These are phyloP conservation scores for Promerops cafer DNA, from an alignment of 2,113 vertebrate genomes.

Conservation along the genomic window DNA sequence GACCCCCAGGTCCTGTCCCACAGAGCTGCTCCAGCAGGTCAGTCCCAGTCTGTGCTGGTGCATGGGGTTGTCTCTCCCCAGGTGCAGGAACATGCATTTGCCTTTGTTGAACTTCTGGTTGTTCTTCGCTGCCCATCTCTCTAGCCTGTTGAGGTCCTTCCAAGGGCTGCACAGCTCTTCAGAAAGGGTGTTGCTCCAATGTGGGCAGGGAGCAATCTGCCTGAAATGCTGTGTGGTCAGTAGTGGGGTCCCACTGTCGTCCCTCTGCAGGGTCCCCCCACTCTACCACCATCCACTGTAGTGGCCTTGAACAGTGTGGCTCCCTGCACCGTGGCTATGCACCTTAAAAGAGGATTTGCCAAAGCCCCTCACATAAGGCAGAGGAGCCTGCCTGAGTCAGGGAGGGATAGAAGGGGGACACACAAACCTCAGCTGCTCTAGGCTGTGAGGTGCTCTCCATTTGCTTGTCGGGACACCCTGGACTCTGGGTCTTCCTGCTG, in stretches of 20 bases:
- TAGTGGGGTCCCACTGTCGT: accelerated
- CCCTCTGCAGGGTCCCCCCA: background rate
- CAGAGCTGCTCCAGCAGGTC: background rate
- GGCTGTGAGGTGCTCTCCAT: background rate
- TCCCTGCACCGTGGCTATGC: background rate
- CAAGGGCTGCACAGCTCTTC: background rate
- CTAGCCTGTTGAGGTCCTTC: background rate
- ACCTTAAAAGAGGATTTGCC: background rate
- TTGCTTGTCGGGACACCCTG: accelerated
- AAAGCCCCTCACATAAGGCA: accelerated
- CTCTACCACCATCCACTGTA: background rate
- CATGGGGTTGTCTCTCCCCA: background rate
- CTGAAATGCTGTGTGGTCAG: accelerated
- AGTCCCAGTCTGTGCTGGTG: background rate
- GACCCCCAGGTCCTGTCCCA: background rate
- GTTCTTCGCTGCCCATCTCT: background rate
- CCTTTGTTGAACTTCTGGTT: background rate
- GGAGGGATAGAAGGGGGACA: background rate
- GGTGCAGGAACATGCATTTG: background rate
- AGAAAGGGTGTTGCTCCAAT: background rate
- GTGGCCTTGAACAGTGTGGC: background rate
- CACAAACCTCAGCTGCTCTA: accelerated
- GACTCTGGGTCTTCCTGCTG: background rate
- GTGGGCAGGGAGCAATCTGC: background rate
- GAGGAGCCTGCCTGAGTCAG: background rate